Conservation (phyloP, 2,888 invertebrate genomes). For the Dascillus cervinus region DNA sequence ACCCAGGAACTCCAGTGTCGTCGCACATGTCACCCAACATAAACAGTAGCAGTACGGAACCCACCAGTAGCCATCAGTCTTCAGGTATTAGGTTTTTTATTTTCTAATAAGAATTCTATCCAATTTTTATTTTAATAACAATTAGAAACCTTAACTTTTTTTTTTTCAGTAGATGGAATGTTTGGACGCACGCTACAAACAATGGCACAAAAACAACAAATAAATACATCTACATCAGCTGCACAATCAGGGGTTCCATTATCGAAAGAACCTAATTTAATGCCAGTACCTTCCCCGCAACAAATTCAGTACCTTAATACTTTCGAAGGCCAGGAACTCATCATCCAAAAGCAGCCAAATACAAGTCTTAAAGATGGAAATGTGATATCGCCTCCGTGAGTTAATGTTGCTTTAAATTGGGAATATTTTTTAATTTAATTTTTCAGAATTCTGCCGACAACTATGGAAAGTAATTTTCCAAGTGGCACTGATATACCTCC, state of each 20-base stretch:
- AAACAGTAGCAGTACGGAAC: constrained; percentile 40
- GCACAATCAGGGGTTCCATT: constrained; percentile 31
- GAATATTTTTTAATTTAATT: constrained; percentile 5
- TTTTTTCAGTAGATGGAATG: constrained; percentile 50
- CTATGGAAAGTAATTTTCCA: constrained; percentile 40
- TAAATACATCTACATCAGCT: constrained; percentile 36
- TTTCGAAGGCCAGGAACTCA: constrained; percentile 93
- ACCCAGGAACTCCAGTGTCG: constrained; percentile 64
- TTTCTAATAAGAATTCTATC: neutral
- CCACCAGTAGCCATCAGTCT: constrained; percentile 39
- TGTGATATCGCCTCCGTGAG: constrained; percentile 70
- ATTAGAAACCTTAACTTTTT: too few relatives aligned
- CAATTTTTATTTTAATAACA: constrained; percentile 1
- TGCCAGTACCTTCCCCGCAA: constrained; percentile 94
- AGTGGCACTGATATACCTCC: constrained; percentile 37
- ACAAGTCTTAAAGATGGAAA: constrained; percentile 75
- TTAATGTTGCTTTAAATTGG: constrained; percentile 20
- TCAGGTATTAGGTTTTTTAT: constrained; percentile 31
- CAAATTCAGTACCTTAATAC: constrained; percentile 93
- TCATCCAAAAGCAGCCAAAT: constrained; percentile 93
- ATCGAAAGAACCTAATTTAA: constrained; percentile 79
- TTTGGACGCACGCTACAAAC: constrained; percentile 57
- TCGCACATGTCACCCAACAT: constrained; percentile 53
- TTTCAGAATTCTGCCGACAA: constrained; percentile 35
- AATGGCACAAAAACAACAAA: constrained; percentile 52